These are phyloP conservation scores for Ceratitis capitata DNA, from an alignment of 1,140 invertebrate genomes.

Conservation along the genomic window DNA sequence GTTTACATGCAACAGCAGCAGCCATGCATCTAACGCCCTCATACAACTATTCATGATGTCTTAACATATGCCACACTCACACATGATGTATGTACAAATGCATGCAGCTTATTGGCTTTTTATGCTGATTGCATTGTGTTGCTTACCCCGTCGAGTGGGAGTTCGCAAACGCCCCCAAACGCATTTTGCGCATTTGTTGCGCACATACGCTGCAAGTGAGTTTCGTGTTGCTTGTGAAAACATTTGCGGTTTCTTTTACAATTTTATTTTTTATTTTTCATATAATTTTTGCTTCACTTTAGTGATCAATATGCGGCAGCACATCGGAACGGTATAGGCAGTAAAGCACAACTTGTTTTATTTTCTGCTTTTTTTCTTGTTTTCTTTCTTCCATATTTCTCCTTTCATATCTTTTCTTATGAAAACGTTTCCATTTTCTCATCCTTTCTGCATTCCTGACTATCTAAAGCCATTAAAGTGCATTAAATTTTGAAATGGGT, in stretches of 20 bases:
- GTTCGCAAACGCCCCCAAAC: no score
- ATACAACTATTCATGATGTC: background rate
- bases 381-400: background rate
- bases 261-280: no score
- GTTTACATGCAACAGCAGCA: no score
- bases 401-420: no score
- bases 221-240: background rate
- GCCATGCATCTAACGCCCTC: background rate
- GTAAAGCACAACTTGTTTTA: conserved; percentile 9
- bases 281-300: no score
- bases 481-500: background rate
- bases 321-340: background rate
- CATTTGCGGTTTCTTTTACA: background rate
- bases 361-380: background rate
- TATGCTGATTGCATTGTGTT: conserved; percentile 20
- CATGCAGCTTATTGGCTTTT: no score
- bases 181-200: no score
- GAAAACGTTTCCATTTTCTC: no score
- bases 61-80: background rate
- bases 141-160: no score
- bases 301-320: no score
- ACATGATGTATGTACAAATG: no score
- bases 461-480: conserved; percentile 21
- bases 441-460: background rate
- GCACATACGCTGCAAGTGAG: background rate